Conservation (phyloP, 1,140 invertebrate genomes). For the Chlorops oryzae region DNA sequence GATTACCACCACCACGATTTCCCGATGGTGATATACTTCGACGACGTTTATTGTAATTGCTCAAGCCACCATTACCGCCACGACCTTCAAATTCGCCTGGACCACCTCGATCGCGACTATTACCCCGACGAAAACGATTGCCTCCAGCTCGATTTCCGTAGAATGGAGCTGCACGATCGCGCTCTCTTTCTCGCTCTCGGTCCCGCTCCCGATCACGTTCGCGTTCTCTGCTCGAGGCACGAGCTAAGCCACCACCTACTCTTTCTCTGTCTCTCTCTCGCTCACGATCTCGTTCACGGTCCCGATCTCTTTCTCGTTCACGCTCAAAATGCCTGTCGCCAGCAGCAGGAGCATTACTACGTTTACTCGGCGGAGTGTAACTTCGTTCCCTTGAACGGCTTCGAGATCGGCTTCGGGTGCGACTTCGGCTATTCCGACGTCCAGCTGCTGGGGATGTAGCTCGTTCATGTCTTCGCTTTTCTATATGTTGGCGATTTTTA, state of each 20-base stretch:
- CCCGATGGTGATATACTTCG: constrained; percentile 31
- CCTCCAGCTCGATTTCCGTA: constrained; percentile 27
- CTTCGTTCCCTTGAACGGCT: constrained; percentile 41
- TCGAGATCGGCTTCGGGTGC: constrained; percentile 26
- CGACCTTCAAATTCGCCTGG: constrained; percentile 13
- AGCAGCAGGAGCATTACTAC: constrained; percentile 3
- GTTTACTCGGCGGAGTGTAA: constrained; percentile 38
- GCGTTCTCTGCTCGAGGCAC: constrained; percentile 26
- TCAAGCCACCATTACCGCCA: background rate
- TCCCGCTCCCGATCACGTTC: constrained; percentile 33
- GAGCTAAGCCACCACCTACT: constrained; percentile 26
- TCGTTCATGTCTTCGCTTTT: constrained; percentile 42
- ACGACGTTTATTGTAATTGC: constrained; percentile 29
- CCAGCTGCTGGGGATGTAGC: constrained; percentile 25
- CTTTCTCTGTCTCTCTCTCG: constrained; percentile 29
- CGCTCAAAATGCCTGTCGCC: constrained; percentile 22
- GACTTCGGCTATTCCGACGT: constrained; percentile 31
- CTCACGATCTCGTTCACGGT: constrained; percentile 29
- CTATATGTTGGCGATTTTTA: constrained; percentile 44
- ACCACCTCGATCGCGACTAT: constrained; percentile 21
- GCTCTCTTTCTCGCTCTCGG: constrained; percentile 18
- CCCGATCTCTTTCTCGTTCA: constrained; percentile 32
- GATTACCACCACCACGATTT: constrained; percentile 16
- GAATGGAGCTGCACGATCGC: constrained; percentile 23
- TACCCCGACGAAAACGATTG: constrained; percentile 18